Conservation (phyloP, 1,140 invertebrate genomes). For the Philopotamus ludificatus region DNA sequence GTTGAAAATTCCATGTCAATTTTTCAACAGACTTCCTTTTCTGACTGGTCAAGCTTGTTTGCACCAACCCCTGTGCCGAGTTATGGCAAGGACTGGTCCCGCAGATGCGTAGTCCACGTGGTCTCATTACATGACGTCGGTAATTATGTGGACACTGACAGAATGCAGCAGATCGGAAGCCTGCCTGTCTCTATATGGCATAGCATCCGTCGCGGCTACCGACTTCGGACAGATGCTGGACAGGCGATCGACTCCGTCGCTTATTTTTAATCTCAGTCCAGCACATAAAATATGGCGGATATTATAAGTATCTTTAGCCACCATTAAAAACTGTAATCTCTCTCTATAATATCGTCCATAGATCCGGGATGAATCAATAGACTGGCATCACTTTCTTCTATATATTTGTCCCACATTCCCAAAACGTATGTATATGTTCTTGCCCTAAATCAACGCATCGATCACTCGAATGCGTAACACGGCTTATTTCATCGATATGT, state of each 20-base stretch:
- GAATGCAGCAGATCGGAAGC: constrained; percentile 7
- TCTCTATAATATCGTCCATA: too few relatives aligned
- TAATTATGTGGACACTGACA: background rate
- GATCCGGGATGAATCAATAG: too few relatives aligned
- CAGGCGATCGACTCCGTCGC: background rate
- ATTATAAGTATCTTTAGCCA: too few relatives aligned
- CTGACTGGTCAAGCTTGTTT: too few relatives aligned
- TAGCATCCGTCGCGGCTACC: background rate
- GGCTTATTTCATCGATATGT: background rate
- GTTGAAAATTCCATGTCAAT: too few relatives aligned
- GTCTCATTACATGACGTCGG: constrained; percentile 10
- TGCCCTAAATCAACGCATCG: background rate
- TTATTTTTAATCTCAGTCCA: background rate
- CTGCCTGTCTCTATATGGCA: constrained; percentile 9
- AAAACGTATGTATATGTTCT: background rate
- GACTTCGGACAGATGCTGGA: background rate
- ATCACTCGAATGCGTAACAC: background rate
- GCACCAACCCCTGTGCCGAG: too few relatives aligned
- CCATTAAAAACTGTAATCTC: too few relatives aligned
- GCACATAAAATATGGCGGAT: too few relatives aligned
- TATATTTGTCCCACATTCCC: too few relatives aligned
- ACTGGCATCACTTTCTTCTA: too few relatives aligned
- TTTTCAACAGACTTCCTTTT: too few relatives aligned
- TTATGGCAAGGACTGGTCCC: background rate
- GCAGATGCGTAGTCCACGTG: background rate